Evolutionary conservation across 2,888 invertebrate genomes (phyloP), one percentile per base, ranked within the genome.

Genomic region (Venustoraphidia nigricollis): DNA sequence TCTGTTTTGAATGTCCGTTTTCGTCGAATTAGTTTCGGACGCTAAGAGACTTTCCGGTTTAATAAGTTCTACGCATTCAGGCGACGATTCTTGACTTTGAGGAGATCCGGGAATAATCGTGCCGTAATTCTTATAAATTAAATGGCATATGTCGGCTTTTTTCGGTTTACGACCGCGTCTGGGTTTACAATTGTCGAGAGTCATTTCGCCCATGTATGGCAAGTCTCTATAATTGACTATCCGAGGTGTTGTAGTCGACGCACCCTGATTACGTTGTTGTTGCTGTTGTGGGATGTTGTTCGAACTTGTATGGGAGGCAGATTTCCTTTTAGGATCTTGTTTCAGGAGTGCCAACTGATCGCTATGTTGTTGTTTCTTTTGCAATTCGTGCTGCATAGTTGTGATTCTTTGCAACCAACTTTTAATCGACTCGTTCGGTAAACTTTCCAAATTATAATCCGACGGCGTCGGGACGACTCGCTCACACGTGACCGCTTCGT

Each of bases 131-230:
- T 91, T 91, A 60, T 91, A 90, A 55, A 91, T 91, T 41, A 91
- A 68, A 60, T 91, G 91, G 55, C 91, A 91, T 54, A 92, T 92
- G 60, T 91, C 91, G 0, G 91, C 89, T 64, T 92, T 91, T 62
- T 91, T 91, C 0, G 91, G 92, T 60, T 92, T 92, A 13, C 91
- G 72, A 0, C 91, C 91, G 52, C 92, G 72, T 37, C 90, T 68
- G 0, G 91, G 91, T 56, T 89, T 86, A 10, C 84, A 85, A 65
- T 91, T 88, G 60, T 90, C 89, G 47, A 91, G 65, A 0, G 90
- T 90, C 73, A 91, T 89, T 63, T 91, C 91, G 0, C 91, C 91
- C 90, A 91, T 91, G 65, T 90, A 91, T 0, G 91, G 91, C 42
- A 91, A 67, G 59, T 91, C 89, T 41, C 85, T 81, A 60, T 85